phyloP scores from a whole-genome alignment of 2,888 invertebrate species.

The Leptinotarsa juncta region DNA sequence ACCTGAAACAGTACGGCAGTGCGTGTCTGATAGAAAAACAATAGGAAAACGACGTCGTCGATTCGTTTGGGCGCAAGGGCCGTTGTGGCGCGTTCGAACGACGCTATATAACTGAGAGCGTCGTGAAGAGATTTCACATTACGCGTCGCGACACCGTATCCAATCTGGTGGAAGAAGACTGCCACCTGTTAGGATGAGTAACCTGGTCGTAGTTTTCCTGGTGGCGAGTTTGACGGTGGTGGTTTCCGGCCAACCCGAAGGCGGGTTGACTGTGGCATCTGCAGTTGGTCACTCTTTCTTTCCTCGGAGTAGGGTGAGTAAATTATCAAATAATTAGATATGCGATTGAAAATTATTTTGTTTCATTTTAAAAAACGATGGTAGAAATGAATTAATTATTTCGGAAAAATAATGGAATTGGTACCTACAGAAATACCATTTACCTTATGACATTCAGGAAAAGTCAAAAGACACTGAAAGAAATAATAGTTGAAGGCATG shows the following conservation, averaged over 20 bases:
- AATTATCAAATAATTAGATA: neutral
- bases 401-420: too few species aligned
- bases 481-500: too few species aligned
- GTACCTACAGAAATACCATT: too few species aligned
- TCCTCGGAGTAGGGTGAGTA: slow-evolving; percentile 14
- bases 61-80: slow-evolving; percentile 53
- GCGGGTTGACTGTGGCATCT: neutral
- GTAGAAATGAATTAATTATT: too few species aligned
- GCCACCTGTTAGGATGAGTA: slow-evolving; percentile 57
- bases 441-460: too few species aligned
- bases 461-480: too few species aligned
- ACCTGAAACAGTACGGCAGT: slow-evolving; percentile 9
- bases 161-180: slow-evolving; percentile 40
- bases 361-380: neutral
- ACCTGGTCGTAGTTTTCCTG: slow-evolving; percentile 41
- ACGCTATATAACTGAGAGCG: slow-evolving; percentile 57
- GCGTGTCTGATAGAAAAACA: slow-evolving; percentile 34
- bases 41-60: slow-evolving; percentile 14
- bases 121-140: slow-evolving; percentile 53
- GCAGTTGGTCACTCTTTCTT: slow-evolving; percentile 7
- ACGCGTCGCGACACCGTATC: slow-evolving; percentile 56
- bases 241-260: neutral
- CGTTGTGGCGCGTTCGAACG: slow-evolving; percentile 47
- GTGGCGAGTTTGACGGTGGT: slow-evolving; percentile 11
- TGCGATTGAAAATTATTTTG: too few species aligned